Evolutionary conservation across 2,888 invertebrate genomes (phyloP).

Genomic region (Ypsolopha sequella): DNA sequence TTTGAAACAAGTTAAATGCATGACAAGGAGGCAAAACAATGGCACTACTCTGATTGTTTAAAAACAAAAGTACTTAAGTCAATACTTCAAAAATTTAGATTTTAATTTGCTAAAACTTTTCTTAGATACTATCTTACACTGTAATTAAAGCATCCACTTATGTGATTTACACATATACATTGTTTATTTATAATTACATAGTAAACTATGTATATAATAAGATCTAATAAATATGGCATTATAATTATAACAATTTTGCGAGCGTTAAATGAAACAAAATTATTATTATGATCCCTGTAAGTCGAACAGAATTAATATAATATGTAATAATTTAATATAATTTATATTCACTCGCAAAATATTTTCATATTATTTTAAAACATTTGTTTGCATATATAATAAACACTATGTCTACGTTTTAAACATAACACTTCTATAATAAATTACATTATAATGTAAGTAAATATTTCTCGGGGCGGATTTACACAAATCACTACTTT

Average conservation of each 20-base stretch:
- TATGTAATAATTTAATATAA: constrained; percentile 7
- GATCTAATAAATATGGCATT: constrained; percentile 6
- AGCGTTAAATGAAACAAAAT: constrained; percentile 4
- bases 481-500: constrained; percentile 52
- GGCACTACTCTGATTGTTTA: constrained; percentile 49
- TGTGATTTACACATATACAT: constrained; percentile 41
- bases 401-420: no score
- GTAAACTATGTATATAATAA: constrained; percentile 9
- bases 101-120: constrained; percentile 13
- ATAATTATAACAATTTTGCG: constrained; percentile 2
- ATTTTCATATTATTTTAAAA: constrained; percentile 4
- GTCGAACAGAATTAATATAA: constrained; percentile 5
- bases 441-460: constrained; percentile 16
- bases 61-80: constrained; percentile 15
- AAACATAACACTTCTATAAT: constrained; percentile 23
- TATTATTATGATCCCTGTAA: constrained; percentile 8
- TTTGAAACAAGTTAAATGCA: constrained; percentile 35
- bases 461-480: constrained; percentile 36
- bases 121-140: constrained; percentile 55
- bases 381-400: constrained; percentile 16
- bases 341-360: constrained; percentile 7
- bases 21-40: constrained; percentile 25
- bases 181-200: constrained; percentile 11
- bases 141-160: constrained; percentile 62
- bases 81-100: background rate